Evolutionary conservation across 2,797 vertebrate genomes (phyloP).

Genomic region (Chanos chanos): DNA sequence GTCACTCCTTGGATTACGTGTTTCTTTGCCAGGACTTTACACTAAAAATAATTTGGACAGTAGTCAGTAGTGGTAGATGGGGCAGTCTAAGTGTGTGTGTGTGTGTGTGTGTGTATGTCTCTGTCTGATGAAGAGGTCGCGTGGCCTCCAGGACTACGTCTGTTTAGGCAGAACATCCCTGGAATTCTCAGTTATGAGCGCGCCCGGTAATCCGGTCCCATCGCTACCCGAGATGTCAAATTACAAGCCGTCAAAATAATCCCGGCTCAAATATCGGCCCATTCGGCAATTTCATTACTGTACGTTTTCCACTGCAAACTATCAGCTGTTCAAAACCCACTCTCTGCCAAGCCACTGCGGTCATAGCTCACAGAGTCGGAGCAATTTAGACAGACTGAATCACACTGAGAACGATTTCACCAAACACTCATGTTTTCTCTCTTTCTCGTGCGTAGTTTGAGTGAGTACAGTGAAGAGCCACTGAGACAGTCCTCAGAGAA

Average conservation of each 20-base stretch:
- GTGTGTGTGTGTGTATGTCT: not conserved
- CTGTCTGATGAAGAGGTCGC: not conserved
- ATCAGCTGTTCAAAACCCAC: too few species aligned
- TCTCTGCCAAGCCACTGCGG: too few species aligned
- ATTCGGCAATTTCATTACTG: too few species aligned
- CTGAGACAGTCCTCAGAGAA: conserved; percentile 17
- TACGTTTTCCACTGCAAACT: too few species aligned
- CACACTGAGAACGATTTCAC: too few species aligned
- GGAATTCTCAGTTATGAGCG: conserved; percentile 4
- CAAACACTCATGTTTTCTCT: too few species aligned
- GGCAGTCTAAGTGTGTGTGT: conserved; percentile 1
- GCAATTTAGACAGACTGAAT: too few species aligned
- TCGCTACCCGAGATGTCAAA: not conserved
- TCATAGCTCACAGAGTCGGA: too few species aligned
- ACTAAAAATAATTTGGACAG: conserved; percentile 76
- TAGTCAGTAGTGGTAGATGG: conserved; percentile 4
- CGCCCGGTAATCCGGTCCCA: conserved; percentile 15
- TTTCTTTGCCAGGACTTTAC: conserved; percentile 67
- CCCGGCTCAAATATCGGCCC: not conserved
- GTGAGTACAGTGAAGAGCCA: too few species aligned
- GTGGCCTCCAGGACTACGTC: not conserved
- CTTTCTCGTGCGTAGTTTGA: too few species aligned
- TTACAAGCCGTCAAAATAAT: not conserved
- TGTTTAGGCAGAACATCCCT: conserved; percentile 27
- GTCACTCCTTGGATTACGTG: conserved; percentile 77